These are phyloP conservation scores for Petromus typicus DNA, from an alignment of 2,113 vertebrate genomes.

Conservation along the genomic window DNA sequence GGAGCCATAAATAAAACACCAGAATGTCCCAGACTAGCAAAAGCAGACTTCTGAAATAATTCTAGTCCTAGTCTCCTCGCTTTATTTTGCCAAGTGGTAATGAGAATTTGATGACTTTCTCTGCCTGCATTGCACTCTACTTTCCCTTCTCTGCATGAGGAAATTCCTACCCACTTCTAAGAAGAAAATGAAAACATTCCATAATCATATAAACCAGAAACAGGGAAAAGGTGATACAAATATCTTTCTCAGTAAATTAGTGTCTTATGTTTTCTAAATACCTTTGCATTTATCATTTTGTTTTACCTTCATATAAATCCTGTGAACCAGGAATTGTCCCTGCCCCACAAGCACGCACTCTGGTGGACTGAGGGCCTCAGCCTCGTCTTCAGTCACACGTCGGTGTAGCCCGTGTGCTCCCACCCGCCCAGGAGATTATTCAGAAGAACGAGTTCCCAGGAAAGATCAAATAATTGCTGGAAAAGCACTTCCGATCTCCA, in stretches of 20 bases:
- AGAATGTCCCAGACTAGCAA: conserved; percentile 1
- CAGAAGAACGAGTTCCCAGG: conserved; percentile 67
- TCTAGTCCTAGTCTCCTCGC: background rate
- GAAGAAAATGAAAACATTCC: conserved; percentile 32
- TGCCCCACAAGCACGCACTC: background rate
- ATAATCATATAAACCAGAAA: background rate
- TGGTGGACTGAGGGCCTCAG: conserved; percentile 16
- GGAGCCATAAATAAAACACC: background rate
- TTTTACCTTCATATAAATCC: conserved; percentile 30
- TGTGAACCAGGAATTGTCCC: background rate
- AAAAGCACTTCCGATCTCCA: conserved; percentile 75
- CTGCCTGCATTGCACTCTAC: background rate
- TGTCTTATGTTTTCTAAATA: background rate
- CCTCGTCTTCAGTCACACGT: background rate
- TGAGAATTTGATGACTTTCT: background rate
- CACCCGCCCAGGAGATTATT: conserved; percentile 51
- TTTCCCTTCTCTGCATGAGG: background rate
- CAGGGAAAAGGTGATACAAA: background rate
- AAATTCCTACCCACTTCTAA: conserved; percentile 41
- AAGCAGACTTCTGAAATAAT: background rate
- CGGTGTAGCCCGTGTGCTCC: conserved; percentile 7
- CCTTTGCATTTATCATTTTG: background rate
- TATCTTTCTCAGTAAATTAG: background rate
- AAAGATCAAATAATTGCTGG: conserved; percentile 79
- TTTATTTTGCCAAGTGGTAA: background rate